Base-by-base conservation (phyloP, 2,888 invertebrate species). In the Netelia inedita region DNA sequence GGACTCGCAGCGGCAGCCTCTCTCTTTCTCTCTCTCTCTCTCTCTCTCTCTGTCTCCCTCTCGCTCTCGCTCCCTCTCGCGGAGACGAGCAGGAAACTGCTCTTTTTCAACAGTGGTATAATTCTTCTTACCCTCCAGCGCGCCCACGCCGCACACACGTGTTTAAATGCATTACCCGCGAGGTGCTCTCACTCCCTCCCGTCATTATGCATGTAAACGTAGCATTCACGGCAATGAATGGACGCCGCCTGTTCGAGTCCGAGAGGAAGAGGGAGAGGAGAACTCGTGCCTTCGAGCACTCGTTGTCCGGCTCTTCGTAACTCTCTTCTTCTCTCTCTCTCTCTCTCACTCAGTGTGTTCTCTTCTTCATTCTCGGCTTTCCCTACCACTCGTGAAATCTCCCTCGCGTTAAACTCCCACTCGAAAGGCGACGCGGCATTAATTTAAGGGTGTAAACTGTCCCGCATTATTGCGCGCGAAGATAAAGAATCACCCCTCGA, bases 61-160 rank as follows among this genome's bases (percentile, higher is more conserved):
- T 14, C 53, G 55, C 55, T 35, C 73, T 57, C 59, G 23, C 73
- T 63, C 69, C 5, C 41, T 74, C 61, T 14, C 53, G 55, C 55
- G 50, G 63, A 50, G 43, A 73, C 57, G 72, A 83, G 87, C 85
- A 85, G 68, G 86, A 68, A 80, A 88, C 88, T 91, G 88, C 88
- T 90, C 90, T 90, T 89, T 91, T 91, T 88, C 88, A 89, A 90
- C 87, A 87, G 89, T 88, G 79, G 88, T 88, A 88, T 88, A 91
- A 89, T 90, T 90, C 89, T 90, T 90, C 88, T 83, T 78, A 79
- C 76, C 80, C 86, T 75, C 53, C 53, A n/a, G 14, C 68, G 72
- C 63, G 68, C 61, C 63, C 71, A 79, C 78, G 82, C 55, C 3
- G 57, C 69, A 23, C 86, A 86, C 85, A 84, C 87, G 87, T 82